Percentiles rank a stretch among this genome's conserved stretches.
Conservation (phyloP, 2,113 vertebrate species). For the Brachypteracias leptosomus region DNA sequence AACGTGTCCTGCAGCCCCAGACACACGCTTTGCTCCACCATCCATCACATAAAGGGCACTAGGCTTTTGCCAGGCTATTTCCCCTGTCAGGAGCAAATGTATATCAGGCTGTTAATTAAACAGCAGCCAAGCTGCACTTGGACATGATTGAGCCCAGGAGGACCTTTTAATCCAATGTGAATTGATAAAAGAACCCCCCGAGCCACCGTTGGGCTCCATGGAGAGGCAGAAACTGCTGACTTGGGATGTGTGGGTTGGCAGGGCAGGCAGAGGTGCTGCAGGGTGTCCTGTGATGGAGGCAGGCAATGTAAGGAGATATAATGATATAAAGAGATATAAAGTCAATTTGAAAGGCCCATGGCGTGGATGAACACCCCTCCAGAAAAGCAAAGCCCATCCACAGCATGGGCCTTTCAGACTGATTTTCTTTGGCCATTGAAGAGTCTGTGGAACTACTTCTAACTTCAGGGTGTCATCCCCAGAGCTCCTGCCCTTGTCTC, state of each 20-base stretch:
- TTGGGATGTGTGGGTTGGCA: background rate
- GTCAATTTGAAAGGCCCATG: background rate
- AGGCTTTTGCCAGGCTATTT: conserved; percentile 34
- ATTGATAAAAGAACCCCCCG: background rate
- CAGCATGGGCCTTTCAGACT: fast-evolving
- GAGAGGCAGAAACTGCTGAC: background rate
- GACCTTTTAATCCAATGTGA: background rate
- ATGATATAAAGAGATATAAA: background rate
- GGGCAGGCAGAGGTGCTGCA: background rate
- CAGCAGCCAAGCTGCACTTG: background rate
- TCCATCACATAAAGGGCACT: conserved; percentile 66
- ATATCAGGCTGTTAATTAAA: conserved; percentile 57
- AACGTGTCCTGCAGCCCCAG: background rate
- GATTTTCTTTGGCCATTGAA: background rate
- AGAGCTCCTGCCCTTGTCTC: background rate
- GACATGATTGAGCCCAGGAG: background rate
- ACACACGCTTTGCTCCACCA: background rate
- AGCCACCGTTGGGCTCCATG: background rate
- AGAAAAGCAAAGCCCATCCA: too few species aligned
- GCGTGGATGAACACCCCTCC: fast-evolving
- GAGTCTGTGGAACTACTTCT: background rate
- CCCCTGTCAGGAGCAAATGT: conserved; percentile 27
- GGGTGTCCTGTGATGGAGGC: background rate
- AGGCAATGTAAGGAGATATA: background rate
- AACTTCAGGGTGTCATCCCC: background rate